Conservation (phyloP, 2,113 vertebrate species). For the Eclectus roratus region DNA sequence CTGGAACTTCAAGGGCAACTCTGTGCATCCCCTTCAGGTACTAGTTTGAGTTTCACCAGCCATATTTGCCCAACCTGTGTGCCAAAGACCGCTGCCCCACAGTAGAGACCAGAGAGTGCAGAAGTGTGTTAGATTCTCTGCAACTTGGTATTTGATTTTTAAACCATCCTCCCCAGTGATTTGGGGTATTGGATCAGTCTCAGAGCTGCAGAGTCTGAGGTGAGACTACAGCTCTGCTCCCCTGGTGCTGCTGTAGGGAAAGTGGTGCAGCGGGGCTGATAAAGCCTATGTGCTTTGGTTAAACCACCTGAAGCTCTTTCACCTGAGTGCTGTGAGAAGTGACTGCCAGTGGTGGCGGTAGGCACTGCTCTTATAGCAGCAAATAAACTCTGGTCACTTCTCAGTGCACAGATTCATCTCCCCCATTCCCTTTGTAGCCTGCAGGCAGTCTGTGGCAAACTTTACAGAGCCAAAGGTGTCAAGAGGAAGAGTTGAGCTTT, state of each 20-base stretch:
- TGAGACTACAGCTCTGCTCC: neutral
- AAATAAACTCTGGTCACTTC: neutral
- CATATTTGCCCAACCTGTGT: neutral
- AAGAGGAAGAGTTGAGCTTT: neutral
- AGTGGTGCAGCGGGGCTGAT: neutral
- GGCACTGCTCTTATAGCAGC: neutral
- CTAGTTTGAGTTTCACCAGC: neutral
- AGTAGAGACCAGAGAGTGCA: neutral
- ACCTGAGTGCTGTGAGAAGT: neutral
- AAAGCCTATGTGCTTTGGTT: neutral
- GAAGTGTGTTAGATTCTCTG: neutral
- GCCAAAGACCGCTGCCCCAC: neutral
- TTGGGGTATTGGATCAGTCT: neutral
- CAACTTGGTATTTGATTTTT: neutral
- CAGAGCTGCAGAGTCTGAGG: neutral
- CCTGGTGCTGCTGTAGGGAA: neutral
- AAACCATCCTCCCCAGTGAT: neutral
- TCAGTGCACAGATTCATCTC: neutral
- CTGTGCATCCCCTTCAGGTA: neutral
- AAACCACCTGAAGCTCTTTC: neutral
- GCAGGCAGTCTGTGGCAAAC: neutral
- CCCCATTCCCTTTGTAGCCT: accelerated
- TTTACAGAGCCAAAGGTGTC: neutral
- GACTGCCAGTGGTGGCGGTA: neutral
- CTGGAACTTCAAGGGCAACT: neutral